Conservation (phyloP, 2,888 invertebrate species). For the Nomada fucata region DNA sequence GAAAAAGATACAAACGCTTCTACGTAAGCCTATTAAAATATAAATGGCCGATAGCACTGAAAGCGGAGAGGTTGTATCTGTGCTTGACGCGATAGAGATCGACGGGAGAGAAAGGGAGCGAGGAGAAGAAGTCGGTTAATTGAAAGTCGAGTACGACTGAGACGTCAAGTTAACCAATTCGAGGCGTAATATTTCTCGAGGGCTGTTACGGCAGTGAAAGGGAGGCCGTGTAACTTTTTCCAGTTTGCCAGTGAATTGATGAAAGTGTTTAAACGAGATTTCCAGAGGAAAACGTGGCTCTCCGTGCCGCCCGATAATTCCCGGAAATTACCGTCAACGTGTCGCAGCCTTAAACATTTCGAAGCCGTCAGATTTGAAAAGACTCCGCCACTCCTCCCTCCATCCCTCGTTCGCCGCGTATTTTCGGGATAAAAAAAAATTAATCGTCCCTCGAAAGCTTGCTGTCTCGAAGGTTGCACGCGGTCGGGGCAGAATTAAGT, state of each 20-base stretch:
- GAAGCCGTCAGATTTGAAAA: not conserved
- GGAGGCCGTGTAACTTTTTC: slow-evolving; percentile 37
- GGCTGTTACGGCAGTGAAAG: slow-evolving; percentile 38
- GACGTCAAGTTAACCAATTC: slow-evolving; percentile 48
- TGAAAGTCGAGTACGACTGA: slow-evolving; percentile 40
- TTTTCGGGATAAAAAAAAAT: not conserved
- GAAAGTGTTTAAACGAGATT: slow-evolving; percentile 53
- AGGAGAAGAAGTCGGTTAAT: slow-evolving; percentile 36
- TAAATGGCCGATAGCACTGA: not conserved
- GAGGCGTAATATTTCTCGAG: slow-evolving; percentile 52
- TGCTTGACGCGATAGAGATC: slow-evolving; percentile 5
- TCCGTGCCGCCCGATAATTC: not conserved
- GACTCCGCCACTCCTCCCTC: not conserved
- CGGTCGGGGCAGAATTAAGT: not conserved
- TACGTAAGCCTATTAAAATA: not conserved
- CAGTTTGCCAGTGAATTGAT: slow-evolving; percentile 31
- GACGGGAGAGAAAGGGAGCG: not conserved
- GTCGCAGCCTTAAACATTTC: slow-evolving; percentile 39
- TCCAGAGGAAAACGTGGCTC: slow-evolving; percentile 23
- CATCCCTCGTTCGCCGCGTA: not conserved
- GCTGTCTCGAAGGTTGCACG: not conserved
- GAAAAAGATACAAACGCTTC: no score
- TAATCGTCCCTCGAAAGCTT: slow-evolving; percentile 2
- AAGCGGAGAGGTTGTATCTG: slow-evolving; percentile 5
- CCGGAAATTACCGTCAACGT: slow-evolving; percentile 46